phyloP scores from a whole-genome alignment of 2,888 invertebrate species.

The Unio delphinus region DNA sequence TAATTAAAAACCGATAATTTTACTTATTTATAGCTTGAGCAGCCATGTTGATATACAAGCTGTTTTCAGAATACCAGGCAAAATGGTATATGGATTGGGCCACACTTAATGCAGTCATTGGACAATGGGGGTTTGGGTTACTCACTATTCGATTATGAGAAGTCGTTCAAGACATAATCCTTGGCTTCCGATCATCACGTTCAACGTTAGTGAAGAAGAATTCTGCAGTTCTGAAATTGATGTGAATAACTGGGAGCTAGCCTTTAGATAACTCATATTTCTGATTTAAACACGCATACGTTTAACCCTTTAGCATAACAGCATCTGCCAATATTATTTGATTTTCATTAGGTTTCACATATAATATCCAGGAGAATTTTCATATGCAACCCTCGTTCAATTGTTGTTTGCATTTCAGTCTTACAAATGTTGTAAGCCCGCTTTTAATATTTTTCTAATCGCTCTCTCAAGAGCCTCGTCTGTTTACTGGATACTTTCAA shows the following conservation, averaged over 20 bases:
- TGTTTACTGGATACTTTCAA: too few species aligned
- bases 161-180: constrained; percentile 28
- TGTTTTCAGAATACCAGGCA: constrained; percentile 16
- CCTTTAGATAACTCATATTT: constrained; percentile 13
- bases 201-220: constrained; percentile 25
- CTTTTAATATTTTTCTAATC: too few species aligned
- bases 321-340: too few species aligned
- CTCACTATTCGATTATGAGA: constrained; percentile 17
- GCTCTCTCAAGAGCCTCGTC: too few species aligned
- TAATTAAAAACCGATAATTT: constrained; percentile 21
- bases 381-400: too few species aligned
- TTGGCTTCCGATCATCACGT: constrained; percentile 19
- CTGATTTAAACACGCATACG: not conserved
- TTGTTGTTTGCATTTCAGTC: too few species aligned
- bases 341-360: too few species aligned
- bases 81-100: constrained; percentile 26
- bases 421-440: too few species aligned
- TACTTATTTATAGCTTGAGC: constrained; percentile 27
- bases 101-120: constrained; percentile 38
- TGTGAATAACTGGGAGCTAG: constrained; percentile 27
- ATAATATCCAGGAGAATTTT: too few species aligned
- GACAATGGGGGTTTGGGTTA: constrained; percentile 37
- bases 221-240: constrained; percentile 33
- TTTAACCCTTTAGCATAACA: too few species aligned
- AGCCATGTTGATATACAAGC: constrained; percentile 17